Base-by-base conservation (phyloP, 23 tunicate genomes). In the Ciona savignyi region DNA sequence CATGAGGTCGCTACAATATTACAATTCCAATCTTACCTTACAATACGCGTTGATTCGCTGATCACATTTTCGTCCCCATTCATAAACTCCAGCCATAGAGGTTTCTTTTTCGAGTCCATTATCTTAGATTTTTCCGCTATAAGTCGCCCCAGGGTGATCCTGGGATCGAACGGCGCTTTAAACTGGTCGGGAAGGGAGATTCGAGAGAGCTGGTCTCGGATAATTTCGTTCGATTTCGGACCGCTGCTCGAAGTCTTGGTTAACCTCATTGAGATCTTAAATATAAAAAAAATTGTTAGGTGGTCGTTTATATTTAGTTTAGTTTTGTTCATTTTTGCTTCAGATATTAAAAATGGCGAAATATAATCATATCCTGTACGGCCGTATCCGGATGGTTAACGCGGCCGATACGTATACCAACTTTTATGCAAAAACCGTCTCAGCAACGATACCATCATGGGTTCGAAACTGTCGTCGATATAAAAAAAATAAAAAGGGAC, bases 61-160 rank as follows among this genome's bases (percentile, higher is more conserved):
- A 87, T 74, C 25, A 60, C 85, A 1, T 51, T 66, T 11, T 77
- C 62, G 62, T 88, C 89, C n/a, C 65, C 88, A 65, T 90, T 90
- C 32, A 78, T 78, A 62, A 90, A 90, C 60, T 90, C 97, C 82
- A 90, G 51, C 89, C 89, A 83, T 31, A 90, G 68, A 0, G 97
- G 97, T 66, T 71, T 74, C 78, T 90, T 90, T 76, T 90, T 90
- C 27, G 97, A 90, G 32, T 90, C 97, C 97, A 90, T 90, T 22
- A 90, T 83, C 71, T 79, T 83, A 20, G 68, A 64, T 79, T 83
- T 90, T 20, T 83, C 85, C 70, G 74, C 65, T 2, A 70, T 74
- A 20, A 90, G 77, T 20, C 33, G 74, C 30, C 97, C 97, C 34
- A 90, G 68, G 30, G 74, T 83, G 11, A 83, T 70, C 30, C 84